phyloP scores from a whole-genome alignment of 2,797 vertebrate species.

The Dendrocincla tyrannina region DNA sequence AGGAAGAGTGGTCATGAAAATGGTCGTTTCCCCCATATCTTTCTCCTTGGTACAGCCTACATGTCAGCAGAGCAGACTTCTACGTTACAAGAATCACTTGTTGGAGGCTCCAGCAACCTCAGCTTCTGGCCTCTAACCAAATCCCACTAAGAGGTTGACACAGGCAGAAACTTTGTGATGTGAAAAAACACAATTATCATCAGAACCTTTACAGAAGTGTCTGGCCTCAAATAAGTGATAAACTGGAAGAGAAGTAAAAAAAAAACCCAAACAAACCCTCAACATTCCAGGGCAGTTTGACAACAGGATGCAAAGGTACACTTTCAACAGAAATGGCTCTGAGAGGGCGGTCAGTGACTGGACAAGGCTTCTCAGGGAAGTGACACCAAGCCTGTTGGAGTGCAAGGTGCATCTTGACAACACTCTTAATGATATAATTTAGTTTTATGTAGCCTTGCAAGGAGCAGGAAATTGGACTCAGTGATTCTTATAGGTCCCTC shows the following conservation, averaged over 20 bases:
- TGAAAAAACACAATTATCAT: background rate
- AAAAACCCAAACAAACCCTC: background rate
- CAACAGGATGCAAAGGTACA: background rate
- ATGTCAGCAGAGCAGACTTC: background rate
- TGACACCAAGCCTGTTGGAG: background rate
- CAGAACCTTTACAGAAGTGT: background rate
- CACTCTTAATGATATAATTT: background rate
- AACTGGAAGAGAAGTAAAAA: background rate
- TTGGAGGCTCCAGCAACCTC: background rate
- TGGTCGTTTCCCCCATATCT: accelerated
- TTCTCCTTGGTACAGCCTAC: background rate
- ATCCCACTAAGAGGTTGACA: background rate
- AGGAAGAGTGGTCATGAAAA: background rate
- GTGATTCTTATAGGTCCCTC: background rate
- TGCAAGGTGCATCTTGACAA: background rate
- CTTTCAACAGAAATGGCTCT: background rate
- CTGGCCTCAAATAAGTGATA: background rate
- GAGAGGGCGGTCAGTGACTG: background rate
- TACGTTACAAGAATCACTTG: background rate
- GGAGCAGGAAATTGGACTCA: background rate
- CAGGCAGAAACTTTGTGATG: background rate
- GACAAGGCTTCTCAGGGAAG: background rate
- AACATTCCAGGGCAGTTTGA: background rate
- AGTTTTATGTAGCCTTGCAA: background rate
- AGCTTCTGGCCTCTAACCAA: background rate